These are phyloP conservation scores for Grammomys dolichurus DNA, from an alignment of 2,113 vertebrate species.

Conservation along the genomic window DNA sequence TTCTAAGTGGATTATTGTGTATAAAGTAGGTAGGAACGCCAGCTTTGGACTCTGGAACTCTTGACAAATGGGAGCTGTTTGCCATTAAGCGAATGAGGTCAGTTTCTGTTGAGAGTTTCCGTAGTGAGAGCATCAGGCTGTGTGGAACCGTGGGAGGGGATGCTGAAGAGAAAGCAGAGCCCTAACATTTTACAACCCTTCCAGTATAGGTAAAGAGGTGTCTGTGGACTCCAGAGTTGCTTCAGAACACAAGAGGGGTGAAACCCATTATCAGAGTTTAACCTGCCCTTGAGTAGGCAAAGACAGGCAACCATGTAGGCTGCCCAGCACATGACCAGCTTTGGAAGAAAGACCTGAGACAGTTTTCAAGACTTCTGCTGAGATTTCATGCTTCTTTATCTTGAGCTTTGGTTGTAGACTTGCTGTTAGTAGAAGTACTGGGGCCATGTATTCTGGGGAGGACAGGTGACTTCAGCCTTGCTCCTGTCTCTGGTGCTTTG, in stretches of 20 bases:
- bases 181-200: background rate
- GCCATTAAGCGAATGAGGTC: background rate
- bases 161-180: background rate
- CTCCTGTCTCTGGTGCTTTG: background rate
- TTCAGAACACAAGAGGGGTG: background rate
- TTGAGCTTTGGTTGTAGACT: conserved; percentile 1
- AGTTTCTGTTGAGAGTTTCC: background rate
- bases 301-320: background rate
- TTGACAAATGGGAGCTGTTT: conserved; percentile 11
- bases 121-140: background rate
- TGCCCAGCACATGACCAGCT: background rate
- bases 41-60: background rate
- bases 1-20: background rate
- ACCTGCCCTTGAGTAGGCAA: background rate
- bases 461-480: background rate
- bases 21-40: background rate
- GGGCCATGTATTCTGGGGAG: background rate
- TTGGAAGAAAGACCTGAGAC: background rate
- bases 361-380: background rate
- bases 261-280: background rate
- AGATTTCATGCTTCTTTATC: background rate
- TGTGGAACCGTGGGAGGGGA: background rate
- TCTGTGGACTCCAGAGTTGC: background rate
- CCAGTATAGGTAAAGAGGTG: background rate
- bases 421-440: background rate